A percentile compares a stretch with the other conserved stretches of the same genome.
These are phyloP conservation scores for Sitta carolinensis DNA, from an alignment of 2,797 vertebrate genomes.

Conservation along the genomic window DNA sequence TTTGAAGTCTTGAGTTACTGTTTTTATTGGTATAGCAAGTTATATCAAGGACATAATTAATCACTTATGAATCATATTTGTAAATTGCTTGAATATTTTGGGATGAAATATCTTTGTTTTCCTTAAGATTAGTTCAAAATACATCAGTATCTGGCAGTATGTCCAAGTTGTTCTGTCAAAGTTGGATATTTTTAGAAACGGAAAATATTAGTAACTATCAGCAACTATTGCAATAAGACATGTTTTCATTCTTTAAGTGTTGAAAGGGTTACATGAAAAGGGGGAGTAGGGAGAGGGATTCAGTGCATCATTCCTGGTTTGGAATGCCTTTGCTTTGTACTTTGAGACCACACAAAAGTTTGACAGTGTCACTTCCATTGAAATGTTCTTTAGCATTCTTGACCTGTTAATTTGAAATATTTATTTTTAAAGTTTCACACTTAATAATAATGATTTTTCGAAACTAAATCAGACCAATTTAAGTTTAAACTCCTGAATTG, in stretches of 20 bases:
- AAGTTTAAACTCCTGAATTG: not conserved
- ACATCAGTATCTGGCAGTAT: not conserved
- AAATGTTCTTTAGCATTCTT: not conserved
- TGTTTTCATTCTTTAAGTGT: not conserved
- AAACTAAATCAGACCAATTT: not conserved
- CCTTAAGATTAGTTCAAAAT: constrained; percentile 1
- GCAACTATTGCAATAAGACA: not conserved
- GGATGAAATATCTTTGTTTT: constrained; percentile 16
- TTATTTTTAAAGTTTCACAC: not conserved
- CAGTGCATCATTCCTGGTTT: not conserved
- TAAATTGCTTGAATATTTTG: not conserved
- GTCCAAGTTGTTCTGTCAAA: not conserved
- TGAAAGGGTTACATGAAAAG: not conserved
- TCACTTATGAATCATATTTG: not conserved
- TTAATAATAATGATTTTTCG: not conserved
- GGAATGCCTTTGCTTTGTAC: not conserved
- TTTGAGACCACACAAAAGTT: not conserved
- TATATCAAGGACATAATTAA: not conserved
- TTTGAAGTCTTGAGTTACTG: not conserved
- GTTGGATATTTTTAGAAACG: constrained; percentile 6
- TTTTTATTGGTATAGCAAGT: not conserved
- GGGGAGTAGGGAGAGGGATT: fast-evolving
- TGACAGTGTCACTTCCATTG: not conserved
- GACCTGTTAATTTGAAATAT: not conserved
- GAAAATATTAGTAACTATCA: not conserved